Percentiles rank a stretch among this genome's conserved stretches.
Evolutionary conservation across 2,888 invertebrate genomes (phyloP).

Genomic region (Drosophila mulleri): DNA sequence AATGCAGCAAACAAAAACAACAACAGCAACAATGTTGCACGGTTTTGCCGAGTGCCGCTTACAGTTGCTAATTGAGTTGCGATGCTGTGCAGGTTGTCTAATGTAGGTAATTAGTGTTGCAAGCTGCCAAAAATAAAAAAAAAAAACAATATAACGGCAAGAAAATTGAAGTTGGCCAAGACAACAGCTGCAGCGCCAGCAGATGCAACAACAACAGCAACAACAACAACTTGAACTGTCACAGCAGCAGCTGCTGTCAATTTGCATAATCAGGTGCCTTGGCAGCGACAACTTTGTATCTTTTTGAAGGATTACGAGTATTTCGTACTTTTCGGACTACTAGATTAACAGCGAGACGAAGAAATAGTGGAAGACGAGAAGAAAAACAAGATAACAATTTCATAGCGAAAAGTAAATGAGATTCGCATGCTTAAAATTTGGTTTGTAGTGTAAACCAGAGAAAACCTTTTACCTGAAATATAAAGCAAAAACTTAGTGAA

Average conservation of each 20-base stretch:
- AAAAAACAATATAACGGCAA: not conserved
- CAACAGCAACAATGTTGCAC: constrained; percentile 28
- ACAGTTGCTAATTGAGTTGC: constrained; percentile 76
- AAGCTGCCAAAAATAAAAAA: constrained; percentile 37
- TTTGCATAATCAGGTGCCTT: constrained; percentile 57
- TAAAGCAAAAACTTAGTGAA: not conserved
- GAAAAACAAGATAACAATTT: constrained; percentile 10
- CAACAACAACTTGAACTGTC: constrained; percentile 11
- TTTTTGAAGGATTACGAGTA: constrained; percentile 33
- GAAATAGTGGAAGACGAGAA: not conserved
- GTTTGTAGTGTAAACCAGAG: not conserved
- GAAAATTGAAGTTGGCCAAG: constrained; percentile 29
- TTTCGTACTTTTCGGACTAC: constrained; percentile 14
- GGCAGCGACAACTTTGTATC: constrained; percentile 48
- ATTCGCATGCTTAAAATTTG: constrained; percentile 19
- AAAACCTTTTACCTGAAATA: too few relatives aligned
- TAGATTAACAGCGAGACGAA: constrained; percentile 26
- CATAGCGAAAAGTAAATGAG: constrained; percentile 14
- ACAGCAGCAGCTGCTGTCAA: constrained; percentile 54
- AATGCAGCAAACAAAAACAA: constrained; percentile 43
- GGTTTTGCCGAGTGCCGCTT: constrained; percentile 50
- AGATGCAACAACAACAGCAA: not conserved
- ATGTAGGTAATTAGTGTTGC: constrained; percentile 73
- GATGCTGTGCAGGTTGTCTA: constrained; percentile 73
- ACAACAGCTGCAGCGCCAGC: constrained; percentile 21